phyloP scores from a whole-genome alignment of 2,113 vertebrate species.

The Gnathonemus longibarbis region DNA sequence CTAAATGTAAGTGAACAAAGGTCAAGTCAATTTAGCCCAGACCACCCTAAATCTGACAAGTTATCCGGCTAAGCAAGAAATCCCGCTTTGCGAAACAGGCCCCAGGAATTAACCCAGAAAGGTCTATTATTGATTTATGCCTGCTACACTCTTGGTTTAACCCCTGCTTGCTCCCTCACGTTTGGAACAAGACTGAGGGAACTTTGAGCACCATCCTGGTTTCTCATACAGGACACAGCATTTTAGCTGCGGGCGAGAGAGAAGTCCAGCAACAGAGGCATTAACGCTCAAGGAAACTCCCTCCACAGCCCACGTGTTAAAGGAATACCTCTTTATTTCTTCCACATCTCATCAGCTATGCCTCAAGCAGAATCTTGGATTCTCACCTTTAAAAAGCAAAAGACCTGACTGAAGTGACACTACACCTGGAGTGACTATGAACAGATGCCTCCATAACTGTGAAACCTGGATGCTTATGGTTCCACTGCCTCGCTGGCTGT shows the following conservation, averaged over 20 bases:
- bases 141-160: too few relatives aligned
- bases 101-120: background rate
- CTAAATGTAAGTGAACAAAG: too few relatives aligned
- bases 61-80: too few relatives aligned
- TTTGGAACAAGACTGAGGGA: too few relatives aligned
- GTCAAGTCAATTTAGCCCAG: too few relatives aligned
- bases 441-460: background rate
- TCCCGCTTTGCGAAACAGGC: too few relatives aligned
- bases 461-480: background rate
- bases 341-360: background rate
- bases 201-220: background rate
- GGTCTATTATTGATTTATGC: background rate
- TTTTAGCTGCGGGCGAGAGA: background rate
- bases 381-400: background rate
- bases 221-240: background rate
- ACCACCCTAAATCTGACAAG: too few relatives aligned
- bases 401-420: background rate
- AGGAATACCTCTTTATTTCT: too few relatives aligned
- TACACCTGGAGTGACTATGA: background rate
- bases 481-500: background rate
- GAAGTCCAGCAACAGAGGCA: background rate
- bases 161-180: too few relatives aligned
- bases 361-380: background rate
- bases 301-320: background rate
- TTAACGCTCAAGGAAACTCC: background rate